A percentile compares a stretch with the other conserved stretches of the same genome.
These are phyloP conservation scores for Halcyon leucocephala DNA, from an alignment of 2,797 vertebrate species.

Conservation along the genomic window DNA sequence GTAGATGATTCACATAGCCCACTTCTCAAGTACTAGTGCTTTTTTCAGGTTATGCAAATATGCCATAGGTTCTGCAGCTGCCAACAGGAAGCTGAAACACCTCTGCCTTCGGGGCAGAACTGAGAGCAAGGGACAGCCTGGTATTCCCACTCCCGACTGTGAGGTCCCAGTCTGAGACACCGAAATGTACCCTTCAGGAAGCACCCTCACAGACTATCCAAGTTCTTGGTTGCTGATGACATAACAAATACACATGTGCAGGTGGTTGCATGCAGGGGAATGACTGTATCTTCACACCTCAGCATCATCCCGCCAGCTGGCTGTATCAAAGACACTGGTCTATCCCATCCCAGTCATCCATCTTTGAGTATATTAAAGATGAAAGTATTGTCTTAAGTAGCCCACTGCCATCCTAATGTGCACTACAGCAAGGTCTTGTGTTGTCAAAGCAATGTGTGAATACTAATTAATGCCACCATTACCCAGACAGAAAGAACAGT, in stretches of 20 bases:
- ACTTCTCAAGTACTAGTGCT: not conserved
- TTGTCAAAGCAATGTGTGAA: not conserved
- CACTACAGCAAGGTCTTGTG: not conserved
- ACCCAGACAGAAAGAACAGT: not conserved
- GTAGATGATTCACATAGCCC: not conserved
- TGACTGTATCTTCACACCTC: not conserved
- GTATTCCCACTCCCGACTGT: not conserved
- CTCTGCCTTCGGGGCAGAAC: not conserved
- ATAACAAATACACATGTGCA: accelerated
- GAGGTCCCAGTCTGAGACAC: not conserved
- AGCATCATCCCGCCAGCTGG: not conserved
- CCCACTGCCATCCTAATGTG: not conserved
- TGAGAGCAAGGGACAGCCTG: not conserved
- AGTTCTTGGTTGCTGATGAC: not conserved
- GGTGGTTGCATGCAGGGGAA: not conserved
- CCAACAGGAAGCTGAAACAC: not conserved
- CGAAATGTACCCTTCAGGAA: not conserved
- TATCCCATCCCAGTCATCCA: not conserved
- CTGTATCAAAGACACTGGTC: not conserved
- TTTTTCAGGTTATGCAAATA: not conserved
- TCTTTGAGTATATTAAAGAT: not conserved
- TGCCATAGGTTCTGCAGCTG: not conserved
- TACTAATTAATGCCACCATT: not conserved
- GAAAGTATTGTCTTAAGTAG: not conserved
- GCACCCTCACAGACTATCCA: not conserved